phyloP scores from a whole-genome alignment of 2,888 invertebrate genomes.

The Leptopilina drosophilae region DNA sequence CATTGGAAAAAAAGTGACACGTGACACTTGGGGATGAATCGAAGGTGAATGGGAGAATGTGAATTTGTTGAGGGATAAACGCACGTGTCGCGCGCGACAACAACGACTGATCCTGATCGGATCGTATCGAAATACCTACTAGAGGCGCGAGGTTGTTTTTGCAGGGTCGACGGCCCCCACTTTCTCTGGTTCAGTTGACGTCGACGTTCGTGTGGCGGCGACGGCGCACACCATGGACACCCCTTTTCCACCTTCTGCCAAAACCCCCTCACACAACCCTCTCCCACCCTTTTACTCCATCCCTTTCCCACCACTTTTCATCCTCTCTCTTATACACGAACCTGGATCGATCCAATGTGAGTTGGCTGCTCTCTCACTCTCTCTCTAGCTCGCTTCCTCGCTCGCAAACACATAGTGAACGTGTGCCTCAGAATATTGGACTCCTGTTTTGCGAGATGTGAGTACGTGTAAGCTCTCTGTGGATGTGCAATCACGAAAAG shows the following conservation, averaged over 20 bases:
- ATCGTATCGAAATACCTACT: slow-evolving; percentile 34
- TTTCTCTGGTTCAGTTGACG: slow-evolving; percentile 36
- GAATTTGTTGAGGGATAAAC: neutral
- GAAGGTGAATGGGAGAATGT: neutral
- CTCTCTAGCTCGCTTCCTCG: neutral
- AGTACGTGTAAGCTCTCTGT: slow-evolving; percentile 35
- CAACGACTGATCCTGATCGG: slow-evolving; percentile 13
- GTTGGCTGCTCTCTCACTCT: slow-evolving; percentile 35
- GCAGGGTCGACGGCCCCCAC: slow-evolving; percentile 40
- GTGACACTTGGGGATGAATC: neutral
- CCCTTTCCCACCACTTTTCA: neutral
- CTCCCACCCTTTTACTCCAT: no score
- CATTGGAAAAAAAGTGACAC: neutral
- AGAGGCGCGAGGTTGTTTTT: slow-evolving; percentile 34
- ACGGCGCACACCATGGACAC: slow-evolving; percentile 14
- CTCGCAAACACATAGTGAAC: slow-evolving; percentile 38
- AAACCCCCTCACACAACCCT: neutral
- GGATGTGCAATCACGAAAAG: slow-evolving; percentile 33
- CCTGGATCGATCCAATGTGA: slow-evolving; percentile 35
- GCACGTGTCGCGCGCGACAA: neutral
- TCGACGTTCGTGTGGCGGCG: slow-evolving; percentile 32
- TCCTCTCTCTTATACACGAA: slow-evolving; percentile 19
- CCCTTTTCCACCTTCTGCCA: no score
- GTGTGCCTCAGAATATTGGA: slow-evolving; percentile 41
- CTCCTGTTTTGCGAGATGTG: slow-evolving; percentile 35